Evolutionary conservation across 2,888 invertebrate genomes (phyloP).

Genomic region (Acanthosepion lycidas): DNA sequence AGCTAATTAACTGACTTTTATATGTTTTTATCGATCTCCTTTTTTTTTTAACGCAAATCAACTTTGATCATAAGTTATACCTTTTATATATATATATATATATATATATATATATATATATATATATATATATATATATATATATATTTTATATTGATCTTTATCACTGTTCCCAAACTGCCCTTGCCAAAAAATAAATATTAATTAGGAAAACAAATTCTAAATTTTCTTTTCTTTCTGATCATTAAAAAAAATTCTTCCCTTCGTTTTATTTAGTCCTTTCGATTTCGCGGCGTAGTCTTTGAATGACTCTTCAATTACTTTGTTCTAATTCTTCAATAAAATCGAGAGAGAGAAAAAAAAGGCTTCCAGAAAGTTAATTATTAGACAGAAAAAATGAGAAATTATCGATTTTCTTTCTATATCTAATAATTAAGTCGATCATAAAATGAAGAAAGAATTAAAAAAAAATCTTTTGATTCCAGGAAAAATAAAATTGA

Average conservation of each 20-base stretch:
- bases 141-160: no score
- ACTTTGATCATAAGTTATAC: no score
- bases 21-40: no score
- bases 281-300: background rate
- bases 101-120: no score
- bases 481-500: background rate
- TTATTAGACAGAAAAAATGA: background rate
- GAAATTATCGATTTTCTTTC: background rate
- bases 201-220: no score
- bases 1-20: no score
- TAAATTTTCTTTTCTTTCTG: background rate
- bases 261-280: background rate
- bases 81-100: no score
- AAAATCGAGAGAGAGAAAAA: background rate
- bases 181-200: no score
- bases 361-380: background rate
- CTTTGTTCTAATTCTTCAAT: background rate
- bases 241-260: background rate
- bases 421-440: background rate
- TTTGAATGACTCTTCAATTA: background rate
- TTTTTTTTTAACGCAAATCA: no score
- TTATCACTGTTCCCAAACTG: no score
- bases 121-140: no score
- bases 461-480: background rate
- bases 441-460: background rate